Evolutionary conservation across 2,797 vertebrate genomes (phyloP).

Genomic region (Menidia menidia): DNA sequence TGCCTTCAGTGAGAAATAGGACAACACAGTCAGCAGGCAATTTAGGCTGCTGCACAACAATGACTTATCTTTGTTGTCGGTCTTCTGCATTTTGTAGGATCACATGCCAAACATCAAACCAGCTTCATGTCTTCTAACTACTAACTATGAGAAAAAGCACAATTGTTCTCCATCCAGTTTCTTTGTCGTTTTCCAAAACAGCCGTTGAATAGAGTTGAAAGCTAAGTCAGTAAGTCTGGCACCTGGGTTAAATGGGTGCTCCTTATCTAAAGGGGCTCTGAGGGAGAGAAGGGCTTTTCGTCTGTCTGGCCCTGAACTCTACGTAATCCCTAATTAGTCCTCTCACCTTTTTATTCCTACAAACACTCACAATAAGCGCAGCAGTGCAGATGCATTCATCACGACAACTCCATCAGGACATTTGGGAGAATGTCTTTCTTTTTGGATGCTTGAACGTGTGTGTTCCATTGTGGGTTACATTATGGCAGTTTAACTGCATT

Average conservation of each 20-base stretch:
- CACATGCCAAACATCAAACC: slow-evolving; percentile 54
- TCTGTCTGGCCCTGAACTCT: slow-evolving; percentile 51
- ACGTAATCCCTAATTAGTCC: slow-evolving; percentile 54
- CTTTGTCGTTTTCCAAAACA: slow-evolving; percentile 59
- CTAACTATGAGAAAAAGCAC: slow-evolving; percentile 38
- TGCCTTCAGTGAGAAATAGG: slow-evolving; percentile 33
- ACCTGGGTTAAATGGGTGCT: slow-evolving; percentile 29
- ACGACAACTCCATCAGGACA: slow-evolving; percentile 38
- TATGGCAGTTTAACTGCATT: slow-evolving; percentile 21
- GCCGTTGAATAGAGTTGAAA: slow-evolving; percentile 47
- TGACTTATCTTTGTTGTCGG: slow-evolving; percentile 45
- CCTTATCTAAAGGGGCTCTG: slow-evolving; percentile 56
- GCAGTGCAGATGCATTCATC: slow-evolving; percentile 23
- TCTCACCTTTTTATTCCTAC: slow-evolving; percentile 43
- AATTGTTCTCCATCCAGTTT: slow-evolving; percentile 35
- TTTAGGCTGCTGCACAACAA: slow-evolving; percentile 53
- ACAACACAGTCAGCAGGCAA: slow-evolving; percentile 41
- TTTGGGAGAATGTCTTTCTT: slow-evolving; percentile 21
- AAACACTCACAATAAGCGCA: slow-evolving; percentile 13
- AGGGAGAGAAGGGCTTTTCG: slow-evolving; percentile 54
- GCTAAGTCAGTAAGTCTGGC: slow-evolving; percentile 60
- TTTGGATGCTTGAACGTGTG: slow-evolving; percentile 19
- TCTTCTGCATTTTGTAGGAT: slow-evolving; percentile 36
- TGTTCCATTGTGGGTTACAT: slow-evolving; percentile 32
- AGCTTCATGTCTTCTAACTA: slow-evolving; percentile 32